These are phyloP conservation scores for Coracopsis vasa DNA, from an alignment of 2,113 vertebrate species.

Conservation along the genomic window DNA sequence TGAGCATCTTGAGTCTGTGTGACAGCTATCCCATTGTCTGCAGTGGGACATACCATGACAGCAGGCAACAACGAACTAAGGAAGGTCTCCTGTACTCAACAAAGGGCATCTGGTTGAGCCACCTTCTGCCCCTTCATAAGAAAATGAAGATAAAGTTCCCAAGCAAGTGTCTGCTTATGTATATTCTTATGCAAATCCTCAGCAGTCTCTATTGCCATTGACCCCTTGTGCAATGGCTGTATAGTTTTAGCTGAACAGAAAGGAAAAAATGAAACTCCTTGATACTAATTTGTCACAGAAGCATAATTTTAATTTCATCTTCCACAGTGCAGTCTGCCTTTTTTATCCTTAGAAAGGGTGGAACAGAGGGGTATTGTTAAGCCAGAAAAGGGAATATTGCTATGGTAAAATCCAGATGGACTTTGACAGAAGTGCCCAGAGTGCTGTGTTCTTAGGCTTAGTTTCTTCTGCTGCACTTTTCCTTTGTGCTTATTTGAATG, in stretches of 20 bases:
- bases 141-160: slow-evolving; percentile 57
- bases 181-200: neutral
- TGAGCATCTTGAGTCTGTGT: slow-evolving; percentile 1
- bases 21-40: slow-evolving; percentile 55
- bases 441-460: neutral
- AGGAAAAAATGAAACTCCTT: neutral
- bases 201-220: neutral
- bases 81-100: slow-evolving; percentile 44
- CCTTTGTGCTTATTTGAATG: neutral
- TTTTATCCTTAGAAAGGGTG: neutral
- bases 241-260: neutral
- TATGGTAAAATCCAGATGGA: neutral
- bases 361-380: neutral
- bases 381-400: neutral
- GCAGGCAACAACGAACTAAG: slow-evolving; percentile 50
- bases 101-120: slow-evolving; percentile 44
- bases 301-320: neutral
- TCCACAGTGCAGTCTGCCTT: neutral
- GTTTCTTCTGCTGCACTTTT: neutral
- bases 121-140: slow-evolving; percentile 51
- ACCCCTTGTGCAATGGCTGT: neutral
- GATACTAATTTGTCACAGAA: neutral
- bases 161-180: slow-evolving; percentile 47
- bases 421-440: neutral
- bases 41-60: slow-evolving; percentile 45